These are phyloP conservation scores for Saccostrea echinata DNA, from an alignment of 1,140 invertebrate species.

Conservation along the genomic window DNA sequence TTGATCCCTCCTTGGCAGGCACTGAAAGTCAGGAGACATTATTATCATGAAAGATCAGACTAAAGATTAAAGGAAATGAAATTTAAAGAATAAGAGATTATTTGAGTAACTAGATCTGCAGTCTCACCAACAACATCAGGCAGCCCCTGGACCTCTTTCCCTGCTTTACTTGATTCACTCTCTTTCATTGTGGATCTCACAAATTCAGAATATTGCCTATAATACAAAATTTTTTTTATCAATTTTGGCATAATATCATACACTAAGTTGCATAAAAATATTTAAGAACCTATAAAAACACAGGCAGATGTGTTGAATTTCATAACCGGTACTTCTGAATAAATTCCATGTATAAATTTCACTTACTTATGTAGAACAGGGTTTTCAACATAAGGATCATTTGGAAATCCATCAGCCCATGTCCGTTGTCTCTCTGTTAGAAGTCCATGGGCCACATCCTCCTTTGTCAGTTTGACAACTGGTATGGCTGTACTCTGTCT, in stretches of 20 bases:
- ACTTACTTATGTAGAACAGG: slow-evolving; percentile 77
- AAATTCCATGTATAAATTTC: too few species aligned
- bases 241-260: background rate
- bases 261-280: background rate
- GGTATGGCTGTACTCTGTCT: slow-evolving; percentile 59
- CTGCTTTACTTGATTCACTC: slow-evolving; percentile 62
- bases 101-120: background rate
- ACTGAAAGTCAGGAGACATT: slow-evolving; percentile 60
- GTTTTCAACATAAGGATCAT: slow-evolving; percentile 76
- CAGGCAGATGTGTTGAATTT: background rate
- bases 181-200: slow-evolving; percentile 64
- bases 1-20: slow-evolving; percentile 72
- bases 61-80: background rate
- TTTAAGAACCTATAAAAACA: background rate
- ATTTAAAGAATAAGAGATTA: too few species aligned
- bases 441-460: slow-evolving; percentile 71
- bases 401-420: slow-evolving; percentile 77
- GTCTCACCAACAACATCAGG: slow-evolving; percentile 77
- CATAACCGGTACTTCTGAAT: background rate
- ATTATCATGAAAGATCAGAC: background rate
- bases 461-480: slow-evolving; percentile 64
- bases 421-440: slow-evolving; percentile 72
- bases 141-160: slow-evolving; percentile 73
- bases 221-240: background rate
- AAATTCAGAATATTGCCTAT: slow-evolving; percentile 74